Evolutionary conservation across 2,113 vertebrate genomes (phyloP), one percentile per base, ranked within the genome.

Genomic region (Macrotus californicus): DNA sequence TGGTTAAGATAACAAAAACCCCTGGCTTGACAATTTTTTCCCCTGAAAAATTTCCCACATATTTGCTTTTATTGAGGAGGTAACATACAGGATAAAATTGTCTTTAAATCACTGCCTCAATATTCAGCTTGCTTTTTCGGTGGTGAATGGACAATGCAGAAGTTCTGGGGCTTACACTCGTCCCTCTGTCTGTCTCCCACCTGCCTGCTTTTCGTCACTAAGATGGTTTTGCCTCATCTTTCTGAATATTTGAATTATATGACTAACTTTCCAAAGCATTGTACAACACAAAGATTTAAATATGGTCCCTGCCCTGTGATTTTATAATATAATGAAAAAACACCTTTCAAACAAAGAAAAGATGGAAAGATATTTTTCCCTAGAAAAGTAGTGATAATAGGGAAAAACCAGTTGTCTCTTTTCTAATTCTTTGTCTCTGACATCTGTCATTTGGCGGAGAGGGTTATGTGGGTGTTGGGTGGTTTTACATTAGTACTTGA

Each of bases 331-430:
- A 87, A 76, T 87, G 64, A 92, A 94, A 96, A 97, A 61, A 10
- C 34, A 66, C 67, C 43, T 96, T 88, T 75, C 70, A 87, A 87
- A 88, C 72, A 89, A 93, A 95, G 87, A 92, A 93, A 96, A 96
- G 77, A 36, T 50, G 46, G 43, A 89, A 96, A 96, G 66, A 67
- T 84, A 81, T 73, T 93, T 69, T 93, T 86, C 43, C 52, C 50
- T 31, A 61, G 59, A 77, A 87, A 83, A 89, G 18, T 19, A 73
- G 9, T 83, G 93, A 93, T 75, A 91, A 73, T 26, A 70, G 79
- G 66, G 54, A 90, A 85, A 89, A 96, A 8, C 41, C 64, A 80
- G 26, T 92, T 76, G 31, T 87, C 56, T 89, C 39, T 84, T 88
- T 94, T 87, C 54, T 80, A 59, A 69, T 48, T 43, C 43, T 93